Base-by-base conservation (phyloP, 2,797 vertebrate genomes). In the Etheostoma perlongum region DNA sequence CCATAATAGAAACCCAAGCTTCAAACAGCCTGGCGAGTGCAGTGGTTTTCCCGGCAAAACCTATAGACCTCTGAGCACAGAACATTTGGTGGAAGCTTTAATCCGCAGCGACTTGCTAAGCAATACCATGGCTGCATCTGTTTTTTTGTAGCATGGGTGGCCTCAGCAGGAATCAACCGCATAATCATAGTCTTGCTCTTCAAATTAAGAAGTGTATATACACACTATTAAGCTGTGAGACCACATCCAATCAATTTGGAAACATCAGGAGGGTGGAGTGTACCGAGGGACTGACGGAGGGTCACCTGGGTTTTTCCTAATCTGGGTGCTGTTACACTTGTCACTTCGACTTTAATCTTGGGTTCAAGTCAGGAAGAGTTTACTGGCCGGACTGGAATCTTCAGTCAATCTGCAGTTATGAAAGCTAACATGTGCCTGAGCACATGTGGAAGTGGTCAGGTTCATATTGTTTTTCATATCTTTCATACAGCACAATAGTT, bases 71-170 rank as follows among this genome's bases (percentile, higher is more conserved):
- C 85, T 64, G 79, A 85, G 84, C 67, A 69, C 79, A 79, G 30
- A 30, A 70, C 76, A 55, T 88, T 89, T 64, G 85, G 80, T 83
- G 74, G 82, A 83, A 83, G 76, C 87, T 90, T 90, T 91, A 81
- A 92, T 90, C 85, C 84, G n/a, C 77, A 80, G 72, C 19, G 40
- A 69, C 83, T 77, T 52, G 60, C 82, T 40, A 78, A 80, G 79
- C 79, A 74, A 73, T 61, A 36, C 83, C 74, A 70, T 68, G 72
- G 80, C 84, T 76, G 72, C 86, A 70, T 63, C 63, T 84, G 84
- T 90, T 88, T 90, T 88, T 91, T 92, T 89, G 91, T 90, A 93
- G 81, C 85, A 64, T 89, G 91, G 91, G 93, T 93, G 93, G 92
- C 90, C 91, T 72, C 83, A 46, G 79, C 58, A 30, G 81, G 49